Percentiles rank a stretch among this genome's conserved stretches.
Conservation (phyloP, 1,140 invertebrate genomes). For the Musca domestica region DNA sequence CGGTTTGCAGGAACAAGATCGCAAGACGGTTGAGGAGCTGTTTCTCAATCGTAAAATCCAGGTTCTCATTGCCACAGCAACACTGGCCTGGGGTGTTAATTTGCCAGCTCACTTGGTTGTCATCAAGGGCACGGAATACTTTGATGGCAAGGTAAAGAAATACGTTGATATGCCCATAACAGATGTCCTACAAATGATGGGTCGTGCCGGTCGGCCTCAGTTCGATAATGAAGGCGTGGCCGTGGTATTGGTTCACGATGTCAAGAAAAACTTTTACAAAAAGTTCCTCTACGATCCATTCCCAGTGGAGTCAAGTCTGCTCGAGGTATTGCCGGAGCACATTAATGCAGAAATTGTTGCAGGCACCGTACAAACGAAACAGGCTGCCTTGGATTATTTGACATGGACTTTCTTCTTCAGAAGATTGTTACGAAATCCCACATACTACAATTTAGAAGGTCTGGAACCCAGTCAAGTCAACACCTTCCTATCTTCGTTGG, state of each 20-base stretch:
- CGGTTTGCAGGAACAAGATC: slow-evolving; percentile 86
- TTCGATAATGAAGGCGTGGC: slow-evolving; percentile 95
- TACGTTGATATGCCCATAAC: slow-evolving; percentile 99
- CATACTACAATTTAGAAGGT: slow-evolving; percentile 83
- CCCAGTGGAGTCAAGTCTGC: slow-evolving; percentile 94
- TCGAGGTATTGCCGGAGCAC: slow-evolving; percentile 92
- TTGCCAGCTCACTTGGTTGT: slow-evolving; percentile 79
- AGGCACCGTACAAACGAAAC: slow-evolving; percentile 89
- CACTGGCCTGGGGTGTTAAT: slow-evolving; percentile 98
- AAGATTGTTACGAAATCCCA: slow-evolving; percentile 89
- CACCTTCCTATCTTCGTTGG: slow-evolving; percentile 69
- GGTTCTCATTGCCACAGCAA: slow-evolving; percentile 95
- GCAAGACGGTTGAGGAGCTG: slow-evolving; percentile 88
- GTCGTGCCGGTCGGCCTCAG: slow-evolving; percentile 90
- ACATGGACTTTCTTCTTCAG: slow-evolving; percentile 99
- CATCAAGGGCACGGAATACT: slow-evolving; percentile 93
- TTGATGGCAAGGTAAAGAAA: slow-evolving; percentile 91
- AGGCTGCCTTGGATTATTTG: slow-evolving; percentile 94
- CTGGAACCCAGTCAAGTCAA: slow-evolving; percentile 75
- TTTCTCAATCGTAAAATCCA: slow-evolving; percentile 98
- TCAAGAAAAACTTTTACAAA: slow-evolving; percentile 99
- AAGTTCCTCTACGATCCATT: slow-evolving; percentile 99
- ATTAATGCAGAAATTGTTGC: slow-evolving; percentile 96
- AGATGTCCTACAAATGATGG: slow-evolving; percentile 99
- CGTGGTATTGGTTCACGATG: slow-evolving; percentile 95